Base-by-base conservation (phyloP, 1,140 invertebrate species). In the Gonioctena quinquepunctata region DNA sequence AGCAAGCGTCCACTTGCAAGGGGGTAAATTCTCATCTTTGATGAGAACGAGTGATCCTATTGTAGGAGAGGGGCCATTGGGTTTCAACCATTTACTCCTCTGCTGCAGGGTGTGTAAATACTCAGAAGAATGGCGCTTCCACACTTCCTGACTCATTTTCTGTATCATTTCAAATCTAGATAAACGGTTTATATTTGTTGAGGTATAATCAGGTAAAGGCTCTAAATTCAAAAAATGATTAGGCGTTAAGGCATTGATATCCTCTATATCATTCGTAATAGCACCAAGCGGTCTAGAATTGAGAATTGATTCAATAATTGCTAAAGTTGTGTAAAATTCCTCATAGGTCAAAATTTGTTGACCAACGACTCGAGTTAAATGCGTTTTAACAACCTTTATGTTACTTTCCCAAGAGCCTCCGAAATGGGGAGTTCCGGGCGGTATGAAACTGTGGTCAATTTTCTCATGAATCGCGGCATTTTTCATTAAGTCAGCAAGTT, bases 1-100 rank as follows among this genome's bases (percentile, higher is more conserved):
- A 1, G 73, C 83, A 26, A 83, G 21, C 5, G 21, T 13, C 78
- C 81, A 82, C 13, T 73, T 56, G 8, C 56, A 23, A 16, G 73
- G 72, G 7, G 73, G 74, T 23, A 19, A 16, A 6, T 61, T 13
- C 13, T 73, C 72, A 23, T 77, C 69, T 42, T 77, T 73, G 27
- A 64, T n/a, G 3, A 77, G n/a, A 28, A 70, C 61, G 8, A 70
- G 23, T 2, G 62, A 25, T 21, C 50, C 61, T 8, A 23, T 8
- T 33, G 18, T 42, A 16, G 59, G 28, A 26, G n/a, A 7, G n/a
- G n/a, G n/a, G 13, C 11, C 28, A 56, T 3, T 18, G 11, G 59
- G 18, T n/a, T 65, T 33, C 11, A n/a, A 13, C 68, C 73, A 73
- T 56, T 71, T 75, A 4, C 16, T 22, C 4, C 66, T 22, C 25